Base-by-base conservation (phyloP, 2,888 invertebrate species). In the Patella depressa region DNA sequence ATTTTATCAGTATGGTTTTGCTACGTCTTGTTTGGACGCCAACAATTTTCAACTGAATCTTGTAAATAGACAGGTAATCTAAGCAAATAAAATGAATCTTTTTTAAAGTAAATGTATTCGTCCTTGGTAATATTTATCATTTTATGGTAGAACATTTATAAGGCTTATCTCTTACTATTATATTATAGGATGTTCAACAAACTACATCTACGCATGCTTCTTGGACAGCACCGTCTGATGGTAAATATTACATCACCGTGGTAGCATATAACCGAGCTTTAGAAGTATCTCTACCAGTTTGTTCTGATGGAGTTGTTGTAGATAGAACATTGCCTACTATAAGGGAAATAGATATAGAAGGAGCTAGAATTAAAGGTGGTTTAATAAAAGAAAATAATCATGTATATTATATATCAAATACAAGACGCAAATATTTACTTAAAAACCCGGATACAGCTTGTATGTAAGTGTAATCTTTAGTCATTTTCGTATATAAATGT, bases 191-290 rank as follows among this genome's bases (percentile, higher is more conserved):
- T 65, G n/a, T 65, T 9, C n/a, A n/a, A 3, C 77, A 81, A 45
- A 85, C 84, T 1, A 81, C 81, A 29, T 72, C 78, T 3, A 78
- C 79, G 15, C 69, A 72, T 59, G 84, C 81, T 9, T 73, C 77
- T 4, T 83, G 78, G 74, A 77, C 65, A 24, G 86, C 82, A 7
- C 72, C 82, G 4, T 72, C 53, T 2, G 76, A 80, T 11, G 87
- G 85, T 1, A 79, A 71, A n/a, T 88, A 86, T 65, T 81, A 81
- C 73, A 78, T 85, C 4, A 85, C 86, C 11, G 86, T 88, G 1
- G 86, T 85, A 14, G 87, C 87, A 11, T 86, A 81, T 70, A 88
- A 88, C 77, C 82, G 83, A 54, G 87, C 87, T 3, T 74, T 85
- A 4, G 85, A 81, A 24, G 79, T 81, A 9, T 85, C 85, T 19